Conservation (phyloP, 2,113 vertebrate species). For the Trichechus manatus region DNA sequence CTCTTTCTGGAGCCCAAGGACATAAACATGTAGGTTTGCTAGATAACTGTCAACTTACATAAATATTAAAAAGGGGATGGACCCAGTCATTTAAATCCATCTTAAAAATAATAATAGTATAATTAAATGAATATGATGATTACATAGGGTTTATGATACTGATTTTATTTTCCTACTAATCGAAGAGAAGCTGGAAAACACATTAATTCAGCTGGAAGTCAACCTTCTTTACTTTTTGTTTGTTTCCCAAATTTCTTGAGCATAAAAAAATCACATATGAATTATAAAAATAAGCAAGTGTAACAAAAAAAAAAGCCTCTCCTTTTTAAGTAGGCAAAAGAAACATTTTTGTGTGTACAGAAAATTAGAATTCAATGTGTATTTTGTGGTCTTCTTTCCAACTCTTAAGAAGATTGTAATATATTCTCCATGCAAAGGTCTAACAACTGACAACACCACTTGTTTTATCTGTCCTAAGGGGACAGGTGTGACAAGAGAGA, state of each 20-base stretch:
- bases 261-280: conserved; percentile 7
- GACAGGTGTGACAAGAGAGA: conserved; percentile 32
- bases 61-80: conserved; percentile 24
- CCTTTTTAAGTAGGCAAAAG: conserved; percentile 6
- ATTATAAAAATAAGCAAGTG: conserved; percentile 21
- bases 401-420: conserved; percentile 38
- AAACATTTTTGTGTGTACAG: not conserved
- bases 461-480: conserved; percentile 15
- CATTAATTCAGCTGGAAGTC: not conserved
- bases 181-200: conserved; percentile 6
- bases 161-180: conserved; percentile 40
- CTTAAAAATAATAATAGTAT: conserved; percentile 34
- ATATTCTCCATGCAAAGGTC: conserved; percentile 11
- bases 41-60: conserved; percentile 19
- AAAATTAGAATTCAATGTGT: conserved; percentile 7
- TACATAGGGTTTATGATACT: not conserved
- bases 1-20: not conserved
- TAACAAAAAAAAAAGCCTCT: not conserved
- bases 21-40: not conserved
- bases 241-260: conserved; percentile 15
- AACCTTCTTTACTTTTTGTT: not conserved
- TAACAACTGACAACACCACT: not conserved
- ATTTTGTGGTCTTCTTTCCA: not conserved
- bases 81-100: not conserved
- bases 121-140: not conserved